These are phyloP conservation scores for Chelonus insularis DNA, from an alignment of 1,140 invertebrate species.

Conservation along the genomic window DNA sequence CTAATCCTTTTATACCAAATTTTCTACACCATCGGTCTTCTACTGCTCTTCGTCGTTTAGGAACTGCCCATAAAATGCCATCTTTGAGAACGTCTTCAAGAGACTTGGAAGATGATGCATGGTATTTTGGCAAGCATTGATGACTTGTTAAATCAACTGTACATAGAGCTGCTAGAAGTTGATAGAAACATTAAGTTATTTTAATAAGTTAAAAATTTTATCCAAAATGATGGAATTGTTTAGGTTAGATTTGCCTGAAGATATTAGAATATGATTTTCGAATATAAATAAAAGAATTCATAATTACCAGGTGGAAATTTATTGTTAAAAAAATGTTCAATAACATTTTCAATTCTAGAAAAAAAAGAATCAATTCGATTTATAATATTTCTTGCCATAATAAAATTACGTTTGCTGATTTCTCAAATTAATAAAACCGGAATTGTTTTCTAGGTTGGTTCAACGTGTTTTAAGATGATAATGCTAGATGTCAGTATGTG, in stretches of 20 bases:
- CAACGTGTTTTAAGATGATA: too few relatives aligned
- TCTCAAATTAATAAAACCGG: neutral
- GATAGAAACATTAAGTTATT: too few relatives aligned
- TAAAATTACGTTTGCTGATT: neutral
- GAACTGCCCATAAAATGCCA: constrained; percentile 81
- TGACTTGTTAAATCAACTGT: constrained; percentile 41
- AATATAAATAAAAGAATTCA: neutral
- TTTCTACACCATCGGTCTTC: constrained; percentile 74
- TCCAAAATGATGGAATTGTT: too few relatives aligned
- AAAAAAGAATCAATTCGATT: constrained; percentile 42
- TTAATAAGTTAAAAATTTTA: too few relatives aligned
- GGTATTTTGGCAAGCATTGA: too few relatives aligned
- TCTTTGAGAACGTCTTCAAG: constrained; percentile 69
- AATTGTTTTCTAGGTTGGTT: too few relatives aligned
- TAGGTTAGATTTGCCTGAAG: too few relatives aligned
- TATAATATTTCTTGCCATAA: constrained; percentile 44
- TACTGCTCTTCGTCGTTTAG: constrained; percentile 73
- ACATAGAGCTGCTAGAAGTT: constrained; percentile 31
- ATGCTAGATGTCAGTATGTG: too few relatives aligned
- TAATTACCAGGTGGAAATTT: constrained; percentile 47
- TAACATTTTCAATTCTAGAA: constrained; percentile 45
- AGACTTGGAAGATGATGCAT: constrained; percentile 44
- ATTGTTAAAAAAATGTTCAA: constrained; percentile 44
- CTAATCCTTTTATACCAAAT: constrained; percentile 68
- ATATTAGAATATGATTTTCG: too few relatives aligned